phyloP scores from a whole-genome alignment of 2,797 vertebrate species.

The Acestrorhynchus altus region DNA sequence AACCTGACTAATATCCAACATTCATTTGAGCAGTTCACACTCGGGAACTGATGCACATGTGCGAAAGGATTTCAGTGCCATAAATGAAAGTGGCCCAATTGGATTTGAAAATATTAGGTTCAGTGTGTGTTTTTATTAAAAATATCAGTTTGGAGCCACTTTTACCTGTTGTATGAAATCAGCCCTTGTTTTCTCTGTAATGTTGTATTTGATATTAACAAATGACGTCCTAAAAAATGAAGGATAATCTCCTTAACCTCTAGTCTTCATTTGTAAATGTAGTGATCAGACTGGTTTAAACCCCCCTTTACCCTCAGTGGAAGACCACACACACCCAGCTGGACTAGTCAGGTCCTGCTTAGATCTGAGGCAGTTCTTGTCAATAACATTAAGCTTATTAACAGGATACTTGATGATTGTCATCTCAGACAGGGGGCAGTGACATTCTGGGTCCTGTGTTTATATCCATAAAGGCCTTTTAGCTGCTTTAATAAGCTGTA shows the following conservation, averaged over 20 bases:
- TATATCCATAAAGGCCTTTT: not conserved
- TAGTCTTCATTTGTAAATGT: not conserved
- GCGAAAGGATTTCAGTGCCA: too few species aligned
- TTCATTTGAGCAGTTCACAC: too few species aligned
- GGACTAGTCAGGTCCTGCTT: not conserved
- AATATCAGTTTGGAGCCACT: too few species aligned
- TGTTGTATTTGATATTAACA: too few species aligned
- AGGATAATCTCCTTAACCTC: slow-evolving; percentile 24
- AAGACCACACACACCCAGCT: not conserved
- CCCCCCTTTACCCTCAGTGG: slow-evolving; percentile 1
- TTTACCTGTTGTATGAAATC: too few species aligned
- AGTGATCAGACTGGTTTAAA: not conserved
- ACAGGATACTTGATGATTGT: slow-evolving; percentile 5
- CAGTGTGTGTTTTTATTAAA: too few species aligned
- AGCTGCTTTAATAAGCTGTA: slow-evolving; percentile 15
- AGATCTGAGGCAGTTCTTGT: slow-evolving; percentile 1
- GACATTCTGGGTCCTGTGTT: not conserved
- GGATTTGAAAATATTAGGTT: too few species aligned
- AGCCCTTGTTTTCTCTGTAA: too few species aligned
- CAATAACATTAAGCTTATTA: slow-evolving; percentile 27
- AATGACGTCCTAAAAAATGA: not conserved
- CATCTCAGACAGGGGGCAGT: not conserved
- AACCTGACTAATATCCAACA: too few species aligned
- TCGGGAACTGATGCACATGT: too few species aligned
- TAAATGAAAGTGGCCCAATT: too few species aligned